Conservation (phyloP, 2,888 invertebrate species). For the Stenodema calcarata region DNA sequence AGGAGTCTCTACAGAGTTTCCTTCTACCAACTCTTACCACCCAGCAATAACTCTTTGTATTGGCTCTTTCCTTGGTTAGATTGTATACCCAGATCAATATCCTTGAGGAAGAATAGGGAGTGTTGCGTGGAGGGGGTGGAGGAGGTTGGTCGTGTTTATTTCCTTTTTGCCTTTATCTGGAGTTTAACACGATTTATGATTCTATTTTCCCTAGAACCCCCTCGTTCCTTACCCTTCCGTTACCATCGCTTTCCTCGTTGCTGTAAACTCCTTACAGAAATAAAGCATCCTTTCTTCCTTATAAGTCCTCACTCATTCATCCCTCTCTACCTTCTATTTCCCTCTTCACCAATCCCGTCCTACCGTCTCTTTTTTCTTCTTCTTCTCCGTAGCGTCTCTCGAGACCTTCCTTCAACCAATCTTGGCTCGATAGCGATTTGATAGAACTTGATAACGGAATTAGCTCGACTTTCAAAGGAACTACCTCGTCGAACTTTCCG, state of each 20-base stretch:
- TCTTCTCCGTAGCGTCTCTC: background rate
- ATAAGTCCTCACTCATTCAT: background rate
- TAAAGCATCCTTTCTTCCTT: background rate
- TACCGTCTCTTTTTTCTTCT: background rate
- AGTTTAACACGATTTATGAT: conserved; percentile 49
- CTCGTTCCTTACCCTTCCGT: background rate
- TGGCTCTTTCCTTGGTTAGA: conserved; percentile 25
- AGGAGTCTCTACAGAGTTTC: background rate
- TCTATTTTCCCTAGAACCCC: conserved; percentile 41
- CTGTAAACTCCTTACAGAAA: conserved; percentile 33
- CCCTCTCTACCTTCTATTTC: background rate
- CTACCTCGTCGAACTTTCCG: background rate
- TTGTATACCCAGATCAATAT: conserved; percentile 40
- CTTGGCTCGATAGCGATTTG: background rate
- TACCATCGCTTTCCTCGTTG: background rate
- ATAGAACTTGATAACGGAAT: conserved; percentile 13
- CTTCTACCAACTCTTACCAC: background rate
- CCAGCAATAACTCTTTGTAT: conserved; percentile 40
- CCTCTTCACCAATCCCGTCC: background rate
- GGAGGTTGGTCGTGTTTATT: conserved; percentile 35
- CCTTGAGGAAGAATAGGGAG: background rate
- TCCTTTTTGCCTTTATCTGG: conserved; percentile 39
- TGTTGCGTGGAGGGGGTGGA: background rate
- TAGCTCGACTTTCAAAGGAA: background rate
- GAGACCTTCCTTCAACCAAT: background rate